These are phyloP conservation scores for Squalus acanthias DNA, from an alignment of 2,797 vertebrate genomes.

Conservation along the genomic window DNA sequence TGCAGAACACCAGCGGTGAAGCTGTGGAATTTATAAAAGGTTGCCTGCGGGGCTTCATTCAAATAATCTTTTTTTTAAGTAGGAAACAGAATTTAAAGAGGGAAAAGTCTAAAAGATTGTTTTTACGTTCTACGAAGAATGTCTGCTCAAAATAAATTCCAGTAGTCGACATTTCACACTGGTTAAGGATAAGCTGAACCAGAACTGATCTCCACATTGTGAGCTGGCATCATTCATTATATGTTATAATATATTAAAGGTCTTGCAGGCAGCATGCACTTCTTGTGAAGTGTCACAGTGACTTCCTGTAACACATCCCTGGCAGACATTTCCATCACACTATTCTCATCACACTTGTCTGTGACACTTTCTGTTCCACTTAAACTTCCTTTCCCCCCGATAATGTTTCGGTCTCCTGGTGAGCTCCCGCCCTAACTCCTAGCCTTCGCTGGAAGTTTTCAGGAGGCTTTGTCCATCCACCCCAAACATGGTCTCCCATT, in stretches of 20 bases:
- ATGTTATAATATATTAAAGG: not conserved
- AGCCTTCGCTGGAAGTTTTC: too few relatives aligned
- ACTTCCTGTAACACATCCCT: too few relatives aligned
- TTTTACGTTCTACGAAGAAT: not conserved
- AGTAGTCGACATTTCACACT: not conserved
- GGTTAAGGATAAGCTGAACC: not conserved
- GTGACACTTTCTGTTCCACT: too few relatives aligned
- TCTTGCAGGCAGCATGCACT: not conserved
- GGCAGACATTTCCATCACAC: not conserved
- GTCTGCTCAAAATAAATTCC: not conserved
- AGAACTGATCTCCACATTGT: not conserved
- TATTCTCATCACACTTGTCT: too few relatives aligned
- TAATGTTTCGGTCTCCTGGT: too few relatives aligned
- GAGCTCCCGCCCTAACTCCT: too few relatives aligned
- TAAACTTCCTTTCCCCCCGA: too few relatives aligned
- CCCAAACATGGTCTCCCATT: too few relatives aligned
- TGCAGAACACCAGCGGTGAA: not conserved
- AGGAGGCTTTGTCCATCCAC: too few relatives aligned
- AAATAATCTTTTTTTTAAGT: not conserved
- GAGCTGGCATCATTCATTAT: not conserved
- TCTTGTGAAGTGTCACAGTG: not conserved
- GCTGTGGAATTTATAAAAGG: not conserved
- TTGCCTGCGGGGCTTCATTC: not conserved
- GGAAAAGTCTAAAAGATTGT: not conserved
- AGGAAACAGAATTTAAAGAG: not conserved